Evolutionary conservation across 2,113 vertebrate species (phyloP).

Genomic region (Fulica atra): DNA sequence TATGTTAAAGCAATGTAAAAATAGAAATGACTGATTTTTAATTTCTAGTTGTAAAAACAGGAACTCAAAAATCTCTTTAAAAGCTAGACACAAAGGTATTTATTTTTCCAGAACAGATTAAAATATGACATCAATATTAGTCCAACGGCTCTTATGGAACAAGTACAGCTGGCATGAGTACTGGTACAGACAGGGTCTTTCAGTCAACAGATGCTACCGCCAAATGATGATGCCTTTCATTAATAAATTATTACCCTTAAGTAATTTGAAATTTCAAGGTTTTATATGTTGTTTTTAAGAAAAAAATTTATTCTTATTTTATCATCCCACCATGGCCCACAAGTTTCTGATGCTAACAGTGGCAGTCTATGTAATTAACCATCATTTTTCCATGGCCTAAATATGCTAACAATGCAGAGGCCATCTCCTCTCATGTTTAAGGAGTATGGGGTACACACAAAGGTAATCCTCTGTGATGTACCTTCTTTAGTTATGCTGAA

Average conservation of each 20-base stretch:
- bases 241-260: background rate
- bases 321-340: background rate
- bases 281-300: background rate
- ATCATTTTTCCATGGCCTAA: background rate
- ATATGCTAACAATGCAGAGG: background rate
- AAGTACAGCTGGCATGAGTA: background rate
- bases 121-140: background rate
- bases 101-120: background rate
- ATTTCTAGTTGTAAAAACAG: background rate
- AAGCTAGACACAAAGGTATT: background rate
- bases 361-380: background rate
- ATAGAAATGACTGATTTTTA: background rate
- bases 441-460: fast-evolving
- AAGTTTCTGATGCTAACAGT: fast-evolving
- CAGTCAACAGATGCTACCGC: background rate
- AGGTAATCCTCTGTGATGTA: background rate
- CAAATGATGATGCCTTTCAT: background rate
- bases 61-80: background rate
- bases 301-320: background rate
- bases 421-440: background rate
- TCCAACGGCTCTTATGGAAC: background rate
- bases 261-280: background rate
- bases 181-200: background rate
- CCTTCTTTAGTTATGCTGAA: background rate
- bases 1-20: background rate